A percentile compares a stretch with the other conserved stretches of the same genome.
Evolutionary conservation across 2,113 vertebrate genomes (phyloP).

Genomic region (Alosa alosa): DNA sequence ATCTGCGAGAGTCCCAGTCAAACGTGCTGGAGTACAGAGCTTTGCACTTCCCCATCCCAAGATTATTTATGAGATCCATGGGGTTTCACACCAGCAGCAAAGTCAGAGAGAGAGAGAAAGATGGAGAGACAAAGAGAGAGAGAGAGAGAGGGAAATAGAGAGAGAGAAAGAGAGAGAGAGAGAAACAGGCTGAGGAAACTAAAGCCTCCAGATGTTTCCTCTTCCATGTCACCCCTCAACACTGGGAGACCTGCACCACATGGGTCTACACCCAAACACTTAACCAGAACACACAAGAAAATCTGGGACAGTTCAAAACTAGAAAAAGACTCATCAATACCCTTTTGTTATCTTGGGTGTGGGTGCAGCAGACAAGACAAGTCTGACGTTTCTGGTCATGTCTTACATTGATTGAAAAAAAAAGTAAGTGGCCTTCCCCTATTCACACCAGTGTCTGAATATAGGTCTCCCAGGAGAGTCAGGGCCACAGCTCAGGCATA

Average conservation of each 20-base stretch:
- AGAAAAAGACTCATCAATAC: background rate
- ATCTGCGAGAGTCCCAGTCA: background rate
- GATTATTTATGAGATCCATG: conserved; percentile 27
- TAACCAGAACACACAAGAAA: background rate
- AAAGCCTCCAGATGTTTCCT: conserved; percentile 37
- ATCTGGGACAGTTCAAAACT: background rate
- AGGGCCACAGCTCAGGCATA: background rate
- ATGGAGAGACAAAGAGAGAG: background rate
- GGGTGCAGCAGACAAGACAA: background rate
- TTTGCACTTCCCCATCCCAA: background rate
- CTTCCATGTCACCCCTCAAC: conserved; percentile 20
- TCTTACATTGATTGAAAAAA: background rate
- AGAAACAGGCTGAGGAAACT: conserved; percentile 27
- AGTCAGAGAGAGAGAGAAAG: background rate
- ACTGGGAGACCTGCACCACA: conserved; percentile 2
- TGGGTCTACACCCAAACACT: conserved; percentile 11
- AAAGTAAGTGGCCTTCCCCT: background rate
- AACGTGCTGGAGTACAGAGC: background rate
- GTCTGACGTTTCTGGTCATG: background rate
- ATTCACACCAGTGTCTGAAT: background rate
- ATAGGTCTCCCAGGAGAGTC: background rate
- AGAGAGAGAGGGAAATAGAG: background rate
- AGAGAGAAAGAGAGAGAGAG: conserved; percentile 13
- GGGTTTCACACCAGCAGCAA: conserved; percentile 8
- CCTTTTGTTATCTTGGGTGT: background rate